Evolutionary conservation across 2,888 invertebrate genomes (phyloP), one percentile per base, ranked within the genome.

Genomic region (Anorthoa munda): DNA sequence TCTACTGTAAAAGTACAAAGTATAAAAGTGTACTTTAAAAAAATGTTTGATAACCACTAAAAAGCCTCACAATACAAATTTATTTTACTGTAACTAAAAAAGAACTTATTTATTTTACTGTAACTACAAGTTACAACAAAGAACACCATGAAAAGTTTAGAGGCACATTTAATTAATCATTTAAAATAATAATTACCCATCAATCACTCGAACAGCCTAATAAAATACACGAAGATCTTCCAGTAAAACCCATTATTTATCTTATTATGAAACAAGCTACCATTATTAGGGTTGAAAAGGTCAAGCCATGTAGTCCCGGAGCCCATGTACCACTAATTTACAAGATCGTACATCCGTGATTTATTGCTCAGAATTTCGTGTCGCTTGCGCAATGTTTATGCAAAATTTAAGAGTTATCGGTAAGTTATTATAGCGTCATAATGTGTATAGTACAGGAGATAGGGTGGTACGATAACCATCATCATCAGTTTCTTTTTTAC

Each of bases 361-460:
- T 85, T 85, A 87, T 81, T 46, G 72, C 4, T 64, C 21, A 72
- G 79, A 75, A 60, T 74, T 46, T 59, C 51, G 39, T 55, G 60
- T 48, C 58, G 59, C 74, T 79, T 82, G 55, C 51, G 69, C 58
- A 82, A 83, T 75, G 55, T 80, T 85, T 82, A 87, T 79, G 83
- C 75, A 81, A 82, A 84, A 85, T 77, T 67, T 69, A 60, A 63
- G 56, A 67, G 21, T 78, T 78, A 80, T 78, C 69, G 75, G 73
- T 83, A 70, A 87, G 48, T 85, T 85, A 69, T 83, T 82, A 73
- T 68, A 66, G 60, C 55, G 56, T 70, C 65, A 63, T 74, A 39
- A 75, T 68, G 12, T 46, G 12, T 46, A 26, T 74, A 50, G 82
- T 72, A 9, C 7, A 69, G 58, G 87, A 84, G 85, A 58, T 55